A percentile compares a stretch with the other conserved stretches of the same genome.
These are phyloP conservation scores for Harlomillsia oculata DNA, from an alignment of 1,140 invertebrate species.

Conservation along the genomic window DNA sequence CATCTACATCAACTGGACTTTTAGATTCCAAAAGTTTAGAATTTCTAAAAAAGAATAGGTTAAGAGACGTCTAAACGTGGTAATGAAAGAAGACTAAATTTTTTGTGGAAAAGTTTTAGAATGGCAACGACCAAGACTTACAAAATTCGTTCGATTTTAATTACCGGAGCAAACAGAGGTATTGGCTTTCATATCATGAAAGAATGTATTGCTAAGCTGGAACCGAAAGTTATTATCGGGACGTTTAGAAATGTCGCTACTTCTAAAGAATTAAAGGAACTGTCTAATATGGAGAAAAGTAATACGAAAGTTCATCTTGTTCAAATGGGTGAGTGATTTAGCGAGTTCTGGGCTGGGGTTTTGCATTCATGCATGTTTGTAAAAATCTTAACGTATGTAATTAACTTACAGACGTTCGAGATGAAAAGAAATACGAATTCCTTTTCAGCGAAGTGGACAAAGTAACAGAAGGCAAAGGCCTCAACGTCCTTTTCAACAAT, in stretches of 20 bases:
- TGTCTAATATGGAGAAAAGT: constrained; percentile 9
- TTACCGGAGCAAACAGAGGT: constrained; percentile 43
- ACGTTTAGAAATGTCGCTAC: constrained; percentile 59
- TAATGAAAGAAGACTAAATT: too few species aligned
- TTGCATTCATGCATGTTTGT: background rate
- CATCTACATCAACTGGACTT: too few species aligned
- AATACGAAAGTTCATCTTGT: constrained; percentile 19
- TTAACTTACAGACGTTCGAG: constrained; percentile 48
- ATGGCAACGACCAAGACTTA: too few species aligned
- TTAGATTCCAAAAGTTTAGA: too few species aligned
- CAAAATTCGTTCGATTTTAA: constrained; percentile 4
- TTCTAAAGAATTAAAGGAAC: constrained; percentile 44
- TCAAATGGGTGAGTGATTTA: constrained; percentile 23
- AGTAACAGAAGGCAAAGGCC: constrained; percentile 17
- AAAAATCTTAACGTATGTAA: background rate
- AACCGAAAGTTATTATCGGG: constrained; percentile 55
- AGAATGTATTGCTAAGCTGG: constrained; percentile 43
- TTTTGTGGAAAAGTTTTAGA: too few species aligned
- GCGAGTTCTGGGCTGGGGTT: background rate
- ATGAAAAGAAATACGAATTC: constrained; percentile 51
- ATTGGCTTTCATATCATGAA: constrained; percentile 74
- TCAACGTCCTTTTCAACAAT: constrained; percentile 63
- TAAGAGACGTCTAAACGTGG: too few species aligned
- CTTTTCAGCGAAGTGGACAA: constrained; percentile 48
- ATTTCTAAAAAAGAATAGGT: too few species aligned